These are phyloP conservation scores for Magallana gigas DNA, from an alignment of 1,140 invertebrate genomes.

Conservation along the genomic window DNA sequence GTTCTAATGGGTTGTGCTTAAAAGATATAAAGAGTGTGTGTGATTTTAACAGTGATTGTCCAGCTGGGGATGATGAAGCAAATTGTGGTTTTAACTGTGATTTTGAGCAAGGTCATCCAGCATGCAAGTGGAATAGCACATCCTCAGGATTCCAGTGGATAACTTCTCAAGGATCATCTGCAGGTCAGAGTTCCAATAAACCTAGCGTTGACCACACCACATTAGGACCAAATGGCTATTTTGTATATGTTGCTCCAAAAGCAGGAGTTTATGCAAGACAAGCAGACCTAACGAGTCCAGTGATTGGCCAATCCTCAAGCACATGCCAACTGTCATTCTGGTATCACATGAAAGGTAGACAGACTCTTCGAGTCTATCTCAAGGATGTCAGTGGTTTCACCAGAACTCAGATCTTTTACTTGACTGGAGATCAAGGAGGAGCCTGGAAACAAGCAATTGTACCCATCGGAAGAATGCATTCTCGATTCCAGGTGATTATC, in stretches of 20 bases:
- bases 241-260: slow-evolving; percentile 85
- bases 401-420: slow-evolving; percentile 60
- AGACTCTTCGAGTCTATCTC: slow-evolving; percentile 66
- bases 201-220: slow-evolving; percentile 69
- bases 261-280: slow-evolving; percentile 53
- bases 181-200: slow-evolving; percentile 55
- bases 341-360: slow-evolving; percentile 87
- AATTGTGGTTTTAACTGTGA: slow-evolving; percentile 70
- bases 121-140: slow-evolving; percentile 65
- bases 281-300: slow-evolving; percentile 62
- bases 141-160: slow-evolving; percentile 59
- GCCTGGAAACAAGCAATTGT: slow-evolving; percentile 66
- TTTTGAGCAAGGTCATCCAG: slow-evolving; percentile 65
- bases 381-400: slow-evolving; percentile 51
- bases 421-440: slow-evolving; percentile 65
- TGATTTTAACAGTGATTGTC: slow-evolving; percentile 74
- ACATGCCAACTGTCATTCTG: slow-evolving; percentile 82
- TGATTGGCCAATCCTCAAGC: slow-evolving; percentile 64
- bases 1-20: slow-evolving; percentile 64
- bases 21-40: slow-evolving; percentile 64
- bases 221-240: slow-evolving; percentile 79
- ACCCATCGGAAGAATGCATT: slow-evolving; percentile 59
- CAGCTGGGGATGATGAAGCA: slow-evolving; percentile 71
- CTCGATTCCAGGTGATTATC: slow-evolving; percentile 59
- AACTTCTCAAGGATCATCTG: slow-evolving; percentile 56